These are phyloP conservation scores for Coelopa pilipes DNA, from an alignment of 2,888 invertebrate species.

Conservation along the genomic window DNA sequence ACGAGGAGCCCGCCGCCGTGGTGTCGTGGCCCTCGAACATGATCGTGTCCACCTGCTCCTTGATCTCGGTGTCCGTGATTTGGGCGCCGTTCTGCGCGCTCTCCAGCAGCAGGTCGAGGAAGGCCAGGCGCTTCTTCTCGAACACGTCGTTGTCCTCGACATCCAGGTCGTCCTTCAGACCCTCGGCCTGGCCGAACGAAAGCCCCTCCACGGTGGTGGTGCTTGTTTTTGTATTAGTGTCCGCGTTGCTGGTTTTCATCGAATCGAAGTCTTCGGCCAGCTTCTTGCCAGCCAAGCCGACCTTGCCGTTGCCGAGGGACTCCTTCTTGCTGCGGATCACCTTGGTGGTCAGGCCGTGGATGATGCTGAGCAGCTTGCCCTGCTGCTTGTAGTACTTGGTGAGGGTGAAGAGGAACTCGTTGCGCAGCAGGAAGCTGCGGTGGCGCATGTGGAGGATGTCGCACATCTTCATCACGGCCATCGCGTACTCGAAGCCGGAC, in stretches of 20 bases:
- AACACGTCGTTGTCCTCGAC: conserved; percentile 82
- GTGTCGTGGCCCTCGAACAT: conserved; percentile 91
- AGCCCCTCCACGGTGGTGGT: conserved; percentile 72
- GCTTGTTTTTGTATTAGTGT: conserved; percentile 22
- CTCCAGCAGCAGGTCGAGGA: conserved; percentile 86
- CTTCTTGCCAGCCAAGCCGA: conserved; percentile 32
- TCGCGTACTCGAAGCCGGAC: conserved; percentile 85
- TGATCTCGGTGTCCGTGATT: conserved; percentile 81
- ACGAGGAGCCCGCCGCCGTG: conserved; percentile 84
- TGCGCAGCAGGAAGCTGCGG: conserved; percentile 81
- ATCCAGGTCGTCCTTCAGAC: conserved; percentile 83
- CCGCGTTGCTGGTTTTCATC: background rate
- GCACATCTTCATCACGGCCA: conserved; percentile 92
- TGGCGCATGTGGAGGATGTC: conserved; percentile 86
- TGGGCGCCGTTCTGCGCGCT: conserved; percentile 78
- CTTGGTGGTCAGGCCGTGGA: conserved; percentile 84
- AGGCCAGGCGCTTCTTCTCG: conserved; percentile 85
- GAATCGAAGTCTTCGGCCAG: conserved; percentile 32
- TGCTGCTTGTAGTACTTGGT: conserved; percentile 81
- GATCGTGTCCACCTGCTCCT: conserved; percentile 86
- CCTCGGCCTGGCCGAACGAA: conserved; percentile 78
- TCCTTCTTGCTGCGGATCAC: conserved; percentile 82
- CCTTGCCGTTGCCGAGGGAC: conserved; percentile 66
- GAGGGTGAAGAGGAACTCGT: conserved; percentile 80
- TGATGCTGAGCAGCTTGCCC: conserved; percentile 77